These are phyloP conservation scores for Leptopilina syphax DNA, from an alignment of 2,888 invertebrate species.

Conservation along the genomic window DNA sequence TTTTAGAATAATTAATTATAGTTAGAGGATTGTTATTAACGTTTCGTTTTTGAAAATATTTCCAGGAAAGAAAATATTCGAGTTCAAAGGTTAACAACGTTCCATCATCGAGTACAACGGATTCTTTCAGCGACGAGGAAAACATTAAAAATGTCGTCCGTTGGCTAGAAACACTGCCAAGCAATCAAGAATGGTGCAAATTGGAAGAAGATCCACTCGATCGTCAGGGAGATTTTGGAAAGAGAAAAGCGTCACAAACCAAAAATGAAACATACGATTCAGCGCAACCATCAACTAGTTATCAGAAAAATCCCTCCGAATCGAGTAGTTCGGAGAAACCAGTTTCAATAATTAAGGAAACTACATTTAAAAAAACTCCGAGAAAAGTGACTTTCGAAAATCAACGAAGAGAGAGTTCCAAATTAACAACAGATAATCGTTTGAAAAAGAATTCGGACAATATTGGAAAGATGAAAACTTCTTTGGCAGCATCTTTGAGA, in stretches of 20 bases:
- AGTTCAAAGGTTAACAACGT: neutral
- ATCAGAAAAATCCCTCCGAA: neutral
- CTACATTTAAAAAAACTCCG: neutral
- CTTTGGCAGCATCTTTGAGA: neutral
- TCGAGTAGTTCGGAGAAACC: neutral
- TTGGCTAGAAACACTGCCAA: slow-evolving; percentile 57
- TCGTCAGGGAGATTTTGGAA: slow-evolving; percentile 2
- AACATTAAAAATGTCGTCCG: slow-evolving; percentile 50
- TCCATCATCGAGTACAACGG: neutral
- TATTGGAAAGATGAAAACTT: neutral
- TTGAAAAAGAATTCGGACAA: neutral
- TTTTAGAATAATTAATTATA: neutral
- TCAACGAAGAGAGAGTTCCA: neutral
- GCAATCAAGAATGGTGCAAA: slow-evolving; percentile 53
- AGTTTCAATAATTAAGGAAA: neutral
- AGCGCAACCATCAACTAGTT: slow-evolving; percentile 1
- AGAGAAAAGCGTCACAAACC: neutral
- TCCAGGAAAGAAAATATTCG: neutral
- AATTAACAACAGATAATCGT: neutral
- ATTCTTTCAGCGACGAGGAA: slow-evolving; percentile 54
- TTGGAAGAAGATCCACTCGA: slow-evolving; percentile 36
- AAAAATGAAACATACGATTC: neutral
- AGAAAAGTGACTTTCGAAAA: slow-evolving; percentile 6
- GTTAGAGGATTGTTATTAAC: neutral
- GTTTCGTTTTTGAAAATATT: slow-evolving; percentile 1